Conservation (phyloP, 2,113 vertebrate species). For the Indicator maculatus region DNA sequence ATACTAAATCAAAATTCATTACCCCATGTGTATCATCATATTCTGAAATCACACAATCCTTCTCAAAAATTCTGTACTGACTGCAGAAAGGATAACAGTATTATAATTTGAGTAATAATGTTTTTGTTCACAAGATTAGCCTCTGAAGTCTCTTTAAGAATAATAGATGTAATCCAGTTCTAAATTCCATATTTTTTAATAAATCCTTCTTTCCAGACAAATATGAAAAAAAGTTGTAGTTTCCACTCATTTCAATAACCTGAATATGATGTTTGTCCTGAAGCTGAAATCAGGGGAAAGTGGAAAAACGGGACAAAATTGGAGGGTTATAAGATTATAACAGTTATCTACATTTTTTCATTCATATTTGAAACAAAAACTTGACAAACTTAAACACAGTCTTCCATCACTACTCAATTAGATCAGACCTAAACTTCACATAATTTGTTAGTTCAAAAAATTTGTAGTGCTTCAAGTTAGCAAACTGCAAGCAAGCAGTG, state of each 20-base stretch:
- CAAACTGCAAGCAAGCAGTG: neutral
- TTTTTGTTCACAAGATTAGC: neutral
- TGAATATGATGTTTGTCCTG: neutral
- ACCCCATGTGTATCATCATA: rapidly evolving
- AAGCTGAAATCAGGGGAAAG: neutral
- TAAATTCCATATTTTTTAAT: neutral
- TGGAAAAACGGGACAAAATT: neutral
- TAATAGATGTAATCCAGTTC: neutral
- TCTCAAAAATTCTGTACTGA: neutral
- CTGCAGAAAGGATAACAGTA: neutral
- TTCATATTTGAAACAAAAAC: neutral
- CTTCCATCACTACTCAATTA: neutral
- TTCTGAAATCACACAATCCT: neutral
- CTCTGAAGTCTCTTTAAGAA: neutral
- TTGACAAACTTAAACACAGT: neutral
- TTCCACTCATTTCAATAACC: neutral
- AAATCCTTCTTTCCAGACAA: neutral
- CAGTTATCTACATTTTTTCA: neutral
- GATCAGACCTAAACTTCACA: neutral
- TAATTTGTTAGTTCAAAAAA: neutral
- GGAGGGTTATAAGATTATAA: neutral
- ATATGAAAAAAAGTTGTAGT: neutral
- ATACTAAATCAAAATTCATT: neutral
- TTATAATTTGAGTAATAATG: neutral
- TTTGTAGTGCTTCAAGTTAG: neutral